Evolutionary conservation across 2,797 vertebrate species (phyloP).

Genomic region (Hippopotamyrus pictus): DNA sequence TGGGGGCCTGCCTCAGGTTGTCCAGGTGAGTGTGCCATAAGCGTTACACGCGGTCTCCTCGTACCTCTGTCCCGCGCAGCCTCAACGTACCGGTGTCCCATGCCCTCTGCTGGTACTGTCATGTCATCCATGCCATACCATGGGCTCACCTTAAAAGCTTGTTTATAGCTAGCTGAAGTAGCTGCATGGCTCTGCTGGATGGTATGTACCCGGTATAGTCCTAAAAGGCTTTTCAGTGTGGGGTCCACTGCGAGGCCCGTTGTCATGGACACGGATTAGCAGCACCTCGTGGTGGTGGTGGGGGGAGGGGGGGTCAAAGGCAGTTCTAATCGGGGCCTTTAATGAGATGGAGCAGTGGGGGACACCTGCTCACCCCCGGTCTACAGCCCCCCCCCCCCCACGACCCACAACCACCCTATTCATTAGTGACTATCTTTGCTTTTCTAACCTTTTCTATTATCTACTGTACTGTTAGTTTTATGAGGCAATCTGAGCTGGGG

Average conservation of each 20-base stretch:
- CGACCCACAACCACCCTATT: background rate
- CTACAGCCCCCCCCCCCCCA: background rate
- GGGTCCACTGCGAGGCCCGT: background rate
- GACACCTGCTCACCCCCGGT: background rate
- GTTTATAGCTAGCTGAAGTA: background rate
- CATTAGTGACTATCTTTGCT: background rate
- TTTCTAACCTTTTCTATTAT: background rate
- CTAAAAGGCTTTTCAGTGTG: background rate
- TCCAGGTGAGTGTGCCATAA: conserved; percentile 70
- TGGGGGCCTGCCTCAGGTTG: conserved; percentile 91
- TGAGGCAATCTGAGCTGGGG: background rate
- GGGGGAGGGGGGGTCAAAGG: background rate
- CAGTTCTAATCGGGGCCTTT: background rate
- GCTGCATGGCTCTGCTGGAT: background rate
- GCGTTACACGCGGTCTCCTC: background rate
- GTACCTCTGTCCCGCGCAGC: background rate
- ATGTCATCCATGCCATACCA: background rate
- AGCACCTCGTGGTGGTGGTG: background rate
- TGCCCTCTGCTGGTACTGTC: background rate
- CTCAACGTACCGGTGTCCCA: background rate
- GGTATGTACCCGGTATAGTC: background rate
- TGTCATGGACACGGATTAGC: conserved; percentile 5
- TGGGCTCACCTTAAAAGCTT: background rate
- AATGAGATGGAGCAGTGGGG: conserved; percentile 10
- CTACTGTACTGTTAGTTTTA: background rate